These are phyloP conservation scores for Mionectes macconnelli DNA, from an alignment of 2,113 vertebrate species.

Conservation along the genomic window DNA sequence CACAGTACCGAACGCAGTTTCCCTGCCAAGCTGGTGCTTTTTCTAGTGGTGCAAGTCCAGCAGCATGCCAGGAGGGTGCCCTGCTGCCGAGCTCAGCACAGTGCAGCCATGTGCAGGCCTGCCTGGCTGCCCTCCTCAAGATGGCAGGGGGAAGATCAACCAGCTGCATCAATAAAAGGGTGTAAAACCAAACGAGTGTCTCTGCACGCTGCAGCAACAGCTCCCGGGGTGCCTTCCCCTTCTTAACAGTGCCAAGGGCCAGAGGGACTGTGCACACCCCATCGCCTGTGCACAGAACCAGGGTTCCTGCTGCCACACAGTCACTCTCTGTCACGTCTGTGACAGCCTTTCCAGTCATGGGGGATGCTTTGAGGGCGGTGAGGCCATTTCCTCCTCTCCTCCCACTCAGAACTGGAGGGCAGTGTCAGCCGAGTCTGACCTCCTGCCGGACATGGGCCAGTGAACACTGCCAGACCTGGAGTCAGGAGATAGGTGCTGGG, in stretches of 20 bases:
- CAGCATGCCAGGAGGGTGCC: background rate
- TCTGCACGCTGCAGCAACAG: rapidly evolving
- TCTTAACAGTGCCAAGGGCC: background rate
- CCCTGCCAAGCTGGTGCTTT: background rate
- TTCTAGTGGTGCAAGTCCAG: background rate
- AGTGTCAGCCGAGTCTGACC: background rate
- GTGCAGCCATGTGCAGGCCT: background rate
- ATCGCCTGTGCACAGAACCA: rapidly evolving
- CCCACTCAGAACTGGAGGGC: background rate
- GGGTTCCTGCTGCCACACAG: background rate
- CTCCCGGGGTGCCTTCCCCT: background rate
- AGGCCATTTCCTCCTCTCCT: background rate
- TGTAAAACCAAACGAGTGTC: background rate
- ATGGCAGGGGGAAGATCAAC: background rate
- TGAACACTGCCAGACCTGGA: rapidly evolving
- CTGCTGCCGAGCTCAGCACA: background rate
- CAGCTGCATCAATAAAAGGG: constrained; percentile 30
- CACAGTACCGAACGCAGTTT: background rate
- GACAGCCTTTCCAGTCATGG: background rate
- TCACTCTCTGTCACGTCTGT: background rate
- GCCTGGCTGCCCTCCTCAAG: background rate
- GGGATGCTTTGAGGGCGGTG: background rate
- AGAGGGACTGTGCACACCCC: background rate
- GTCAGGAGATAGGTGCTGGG: background rate
- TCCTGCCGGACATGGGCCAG: background rate